Conservation (phyloP, 1,140 invertebrate species). For the Dryas iulia region DNA sequence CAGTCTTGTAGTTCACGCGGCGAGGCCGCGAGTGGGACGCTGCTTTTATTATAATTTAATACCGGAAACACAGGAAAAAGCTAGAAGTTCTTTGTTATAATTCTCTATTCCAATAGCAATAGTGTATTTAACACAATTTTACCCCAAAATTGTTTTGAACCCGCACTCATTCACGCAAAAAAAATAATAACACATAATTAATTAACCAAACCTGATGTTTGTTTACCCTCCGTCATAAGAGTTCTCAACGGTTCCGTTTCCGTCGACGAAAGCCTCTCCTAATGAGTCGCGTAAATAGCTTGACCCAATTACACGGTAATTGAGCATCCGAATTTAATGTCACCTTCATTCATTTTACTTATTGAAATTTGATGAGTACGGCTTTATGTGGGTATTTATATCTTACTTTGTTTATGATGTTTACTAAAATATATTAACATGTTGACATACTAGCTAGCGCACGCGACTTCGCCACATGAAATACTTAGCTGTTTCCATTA, state of each 20-base stretch:
- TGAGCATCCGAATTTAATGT: neutral
- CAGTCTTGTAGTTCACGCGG: too few relatives aligned
- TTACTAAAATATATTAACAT: too few relatives aligned
- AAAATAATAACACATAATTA: neutral
- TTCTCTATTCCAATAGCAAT: too few relatives aligned
- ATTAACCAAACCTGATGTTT: neutral
- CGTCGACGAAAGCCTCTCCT: neutral
- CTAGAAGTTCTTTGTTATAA: too few relatives aligned
- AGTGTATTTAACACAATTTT: too few relatives aligned
- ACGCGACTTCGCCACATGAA: too few relatives aligned
- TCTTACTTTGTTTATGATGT: neutral
- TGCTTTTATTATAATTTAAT: too few relatives aligned
- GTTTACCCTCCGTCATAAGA: neutral
- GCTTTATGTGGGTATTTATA: neutral
- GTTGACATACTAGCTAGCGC: too few relatives aligned
- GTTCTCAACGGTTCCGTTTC: neutral
- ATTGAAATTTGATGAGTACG: neutral
- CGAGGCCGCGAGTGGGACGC: too few relatives aligned
- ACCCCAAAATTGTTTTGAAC: too few relatives aligned
- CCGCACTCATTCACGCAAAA: neutral
- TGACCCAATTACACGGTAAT: slow-evolving; percentile 11
- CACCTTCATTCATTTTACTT: neutral
- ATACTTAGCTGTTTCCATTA: too few relatives aligned
- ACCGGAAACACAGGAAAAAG: too few relatives aligned
- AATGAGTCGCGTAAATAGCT: neutral